Percentiles rank a stretch among this genome's conserved stretches.
Conservation (phyloP, 1,140 invertebrate species). For the Polypedilum pembai region DNA sequence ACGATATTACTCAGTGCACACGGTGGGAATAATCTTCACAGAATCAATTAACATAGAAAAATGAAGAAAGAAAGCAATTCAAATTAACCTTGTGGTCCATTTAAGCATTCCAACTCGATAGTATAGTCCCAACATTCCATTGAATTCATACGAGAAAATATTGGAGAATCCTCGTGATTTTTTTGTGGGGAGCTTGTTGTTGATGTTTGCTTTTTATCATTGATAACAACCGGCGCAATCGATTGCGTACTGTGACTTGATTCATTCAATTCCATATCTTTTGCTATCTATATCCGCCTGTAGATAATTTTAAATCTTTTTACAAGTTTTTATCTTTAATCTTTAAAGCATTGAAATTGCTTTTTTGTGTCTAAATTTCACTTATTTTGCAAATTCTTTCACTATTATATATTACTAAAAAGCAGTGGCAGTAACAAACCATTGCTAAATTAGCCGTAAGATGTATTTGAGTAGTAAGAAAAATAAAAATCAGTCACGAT, state of each 20-base stretch:
- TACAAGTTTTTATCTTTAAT: background rate
- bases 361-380: background rate
- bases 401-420: background rate
- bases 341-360: background rate
- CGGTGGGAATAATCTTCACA: conserved; percentile 1
- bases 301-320: too few relatives aligned
- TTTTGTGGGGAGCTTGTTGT: background rate
- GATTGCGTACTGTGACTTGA: background rate
- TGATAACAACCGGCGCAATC: background rate
- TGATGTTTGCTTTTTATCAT: background rate
- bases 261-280: conserved; percentile 16
- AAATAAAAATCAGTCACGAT: conserved; percentile 24
- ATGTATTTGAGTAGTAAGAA: background rate
- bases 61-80: background rate
- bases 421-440: too few relatives aligned
- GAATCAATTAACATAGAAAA: conserved; percentile 13
- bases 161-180: background rate
- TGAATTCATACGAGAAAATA: conserved; percentile 50
- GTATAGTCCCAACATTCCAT: conserved; percentile 75
- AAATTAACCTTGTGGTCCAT: conserved; percentile 58
- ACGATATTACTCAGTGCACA: background rate
- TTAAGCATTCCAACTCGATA: conserved; percentile 67
- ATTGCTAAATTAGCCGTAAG: background rate
- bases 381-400: background rate
- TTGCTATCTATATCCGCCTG: background rate